Conservation (phyloP, 2,113 vertebrate species). For the Uria lomvia region DNA sequence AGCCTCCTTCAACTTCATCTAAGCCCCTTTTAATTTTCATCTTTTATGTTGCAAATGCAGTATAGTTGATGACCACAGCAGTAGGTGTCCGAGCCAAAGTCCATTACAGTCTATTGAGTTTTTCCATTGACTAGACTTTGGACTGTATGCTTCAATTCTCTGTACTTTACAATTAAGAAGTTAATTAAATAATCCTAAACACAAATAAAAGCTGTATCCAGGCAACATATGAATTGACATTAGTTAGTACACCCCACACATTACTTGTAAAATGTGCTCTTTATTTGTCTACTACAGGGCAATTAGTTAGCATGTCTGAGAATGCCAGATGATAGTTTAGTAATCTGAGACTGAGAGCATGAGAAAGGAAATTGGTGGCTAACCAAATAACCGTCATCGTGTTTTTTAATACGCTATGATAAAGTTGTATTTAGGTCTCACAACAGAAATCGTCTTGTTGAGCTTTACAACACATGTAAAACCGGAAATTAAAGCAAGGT, state of each 20-base stretch:
- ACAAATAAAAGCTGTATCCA: constrained; percentile 21
- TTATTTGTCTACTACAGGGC: constrained; percentile 31
- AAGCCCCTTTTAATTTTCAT: not conserved
- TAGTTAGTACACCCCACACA: not conserved
- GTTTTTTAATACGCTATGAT: not conserved
- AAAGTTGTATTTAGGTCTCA: not conserved
- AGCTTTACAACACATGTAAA: not conserved
- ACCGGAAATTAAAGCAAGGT: not conserved
- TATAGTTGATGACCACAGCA: not conserved
- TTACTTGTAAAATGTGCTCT: constrained; percentile 31
- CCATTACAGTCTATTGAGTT: not conserved
- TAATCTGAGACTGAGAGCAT: constrained; percentile 20
- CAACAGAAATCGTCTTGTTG: not conserved
- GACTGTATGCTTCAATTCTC: not conserved
- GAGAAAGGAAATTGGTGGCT: constrained; percentile 60
- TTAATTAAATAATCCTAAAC: constrained; percentile 34
- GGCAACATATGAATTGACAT: not conserved
- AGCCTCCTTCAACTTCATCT: not conserved
- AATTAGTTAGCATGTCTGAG: constrained; percentile 43
- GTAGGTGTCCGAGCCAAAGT: not conserved
- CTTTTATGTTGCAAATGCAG: not conserved
- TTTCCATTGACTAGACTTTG: not conserved
- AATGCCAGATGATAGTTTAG: constrained; percentile 42
- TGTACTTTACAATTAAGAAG: not conserved
- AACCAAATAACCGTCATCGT: constrained; percentile 47